phyloP scores from a whole-genome alignment of 2,888 invertebrate species.

The Physocephala rufipes region DNA sequence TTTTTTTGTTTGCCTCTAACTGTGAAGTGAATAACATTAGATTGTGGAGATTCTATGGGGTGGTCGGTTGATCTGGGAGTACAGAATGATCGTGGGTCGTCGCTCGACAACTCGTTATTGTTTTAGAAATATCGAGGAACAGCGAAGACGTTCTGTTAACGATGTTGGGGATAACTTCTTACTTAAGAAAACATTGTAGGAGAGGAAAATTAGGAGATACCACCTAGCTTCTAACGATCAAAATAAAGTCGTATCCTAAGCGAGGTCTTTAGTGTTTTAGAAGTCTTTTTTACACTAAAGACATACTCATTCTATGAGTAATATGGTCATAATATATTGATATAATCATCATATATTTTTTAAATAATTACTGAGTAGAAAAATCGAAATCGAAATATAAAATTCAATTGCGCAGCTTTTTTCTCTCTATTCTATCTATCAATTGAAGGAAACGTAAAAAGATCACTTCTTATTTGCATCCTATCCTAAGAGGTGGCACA shows the following conservation, averaged over 20 bases:
- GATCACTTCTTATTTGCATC: no score
- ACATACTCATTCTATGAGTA: no score
- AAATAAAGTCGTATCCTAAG: no score
- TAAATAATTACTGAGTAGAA: no score
- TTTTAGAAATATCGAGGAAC: neutral
- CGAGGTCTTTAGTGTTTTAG: no score
- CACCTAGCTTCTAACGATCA: no score
- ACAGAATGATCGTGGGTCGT: neutral
- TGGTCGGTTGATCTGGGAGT: neutral
- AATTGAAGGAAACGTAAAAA: no score
- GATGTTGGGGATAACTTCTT: neutral
- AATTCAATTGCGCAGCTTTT: slow-evolving; percentile 1
- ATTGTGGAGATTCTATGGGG: neutral
- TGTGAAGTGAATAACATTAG: neutral
- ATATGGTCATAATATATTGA: no score
- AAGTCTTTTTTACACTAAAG: no score
- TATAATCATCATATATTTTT: no score
- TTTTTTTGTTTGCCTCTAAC: neutral
- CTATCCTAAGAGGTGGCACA: neutral
- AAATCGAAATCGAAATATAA: neutral
- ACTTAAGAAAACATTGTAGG: neutral
- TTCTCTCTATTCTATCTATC: no score
- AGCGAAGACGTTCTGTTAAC: neutral
- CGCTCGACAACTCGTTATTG: no score
- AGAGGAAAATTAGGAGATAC: neutral